phyloP scores from a whole-genome alignment of 1,140 invertebrate genomes.

The Panonychus citri region DNA sequence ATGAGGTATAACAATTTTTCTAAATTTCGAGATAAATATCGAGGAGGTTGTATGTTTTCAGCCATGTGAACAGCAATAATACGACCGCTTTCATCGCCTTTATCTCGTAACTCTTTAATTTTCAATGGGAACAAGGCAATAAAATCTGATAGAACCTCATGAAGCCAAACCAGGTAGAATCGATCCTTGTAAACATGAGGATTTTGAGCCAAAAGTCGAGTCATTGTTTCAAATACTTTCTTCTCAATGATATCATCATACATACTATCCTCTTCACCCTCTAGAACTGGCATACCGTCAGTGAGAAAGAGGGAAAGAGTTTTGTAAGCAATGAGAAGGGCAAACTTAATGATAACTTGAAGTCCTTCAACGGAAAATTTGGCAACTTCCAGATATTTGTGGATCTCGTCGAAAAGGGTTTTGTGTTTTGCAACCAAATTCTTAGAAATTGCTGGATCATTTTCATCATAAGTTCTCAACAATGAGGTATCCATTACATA shows the following conservation, averaged over 20 bases:
- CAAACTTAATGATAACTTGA: conserved; percentile 46
- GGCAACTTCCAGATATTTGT: conserved; percentile 27
- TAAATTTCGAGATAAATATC: conserved; percentile 49
- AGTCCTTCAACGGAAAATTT: conserved; percentile 31
- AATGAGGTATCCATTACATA: conserved; percentile 56
- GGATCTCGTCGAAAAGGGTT: conserved; percentile 33
- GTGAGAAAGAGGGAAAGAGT: conserved; percentile 31
- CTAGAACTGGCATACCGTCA: conserved; percentile 21
- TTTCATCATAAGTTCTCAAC: conserved; percentile 37
- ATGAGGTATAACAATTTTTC: conserved; percentile 49
- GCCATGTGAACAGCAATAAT: conserved; percentile 45
- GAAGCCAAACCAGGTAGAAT: conserved; percentile 59
- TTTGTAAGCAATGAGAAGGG: conserved; percentile 51
- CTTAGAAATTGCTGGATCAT: conserved; percentile 34
- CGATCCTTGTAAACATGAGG: conserved; percentile 19
- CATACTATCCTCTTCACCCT: conserved; percentile 44
- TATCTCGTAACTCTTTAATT: conserved; percentile 48
- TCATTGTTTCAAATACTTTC: conserved; percentile 53
- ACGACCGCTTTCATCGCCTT: conserved; percentile 66
- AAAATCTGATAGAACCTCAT: conserved; percentile 69
- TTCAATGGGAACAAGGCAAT: conserved; percentile 78
- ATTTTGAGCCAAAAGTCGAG: conserved; percentile 42
- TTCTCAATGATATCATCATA: conserved; percentile 50
- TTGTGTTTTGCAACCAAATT: conserved; percentile 45
- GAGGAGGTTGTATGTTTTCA: conserved; percentile 54